phyloP scores from a whole-genome alignment of 37 sponge, comb jelly and placozoan species.

The Spongilla lacustris region DNA sequence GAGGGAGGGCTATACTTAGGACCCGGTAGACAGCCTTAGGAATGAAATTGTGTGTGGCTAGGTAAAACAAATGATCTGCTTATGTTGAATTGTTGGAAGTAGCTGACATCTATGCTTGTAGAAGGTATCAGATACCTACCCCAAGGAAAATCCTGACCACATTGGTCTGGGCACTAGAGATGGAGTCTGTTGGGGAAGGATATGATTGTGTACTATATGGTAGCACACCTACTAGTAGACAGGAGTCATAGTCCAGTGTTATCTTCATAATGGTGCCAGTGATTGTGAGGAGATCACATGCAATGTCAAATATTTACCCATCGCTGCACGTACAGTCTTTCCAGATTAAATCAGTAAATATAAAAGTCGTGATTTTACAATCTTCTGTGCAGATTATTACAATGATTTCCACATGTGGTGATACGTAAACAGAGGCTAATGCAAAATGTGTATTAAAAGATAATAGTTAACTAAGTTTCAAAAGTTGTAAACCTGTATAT shows the following conservation, averaged over 20 bases:
- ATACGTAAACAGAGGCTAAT: no score
- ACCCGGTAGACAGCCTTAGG: conserved; percentile 53
- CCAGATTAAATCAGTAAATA: conserved; percentile 49
- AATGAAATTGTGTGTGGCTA: no score
- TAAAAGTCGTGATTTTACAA: no score
- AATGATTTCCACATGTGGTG: no score
- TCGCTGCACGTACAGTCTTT: conserved; percentile 42
- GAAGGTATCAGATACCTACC: conserved; percentile 35
- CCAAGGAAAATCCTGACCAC: conserved; percentile 37
- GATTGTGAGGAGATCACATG: conserved; percentile 43
- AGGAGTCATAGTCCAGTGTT: conserved; percentile 2
- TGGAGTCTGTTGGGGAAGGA: no score
- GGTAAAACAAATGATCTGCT: no score
- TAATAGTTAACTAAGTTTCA: no score
- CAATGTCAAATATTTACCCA: conserved; percentile 25
- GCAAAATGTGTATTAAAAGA: no score
- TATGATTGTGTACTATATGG: no score
- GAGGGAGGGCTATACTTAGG: conserved; percentile 40
- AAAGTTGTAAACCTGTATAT: no score
- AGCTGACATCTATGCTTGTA: conserved; percentile 41
- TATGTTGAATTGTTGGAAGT: conserved; percentile 61
- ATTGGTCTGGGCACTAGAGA: not conserved
- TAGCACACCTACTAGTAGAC: no score
- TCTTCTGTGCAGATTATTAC: no score
- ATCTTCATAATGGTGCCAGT: conserved; percentile 46